A percentile compares a stretch with the other conserved stretches of the same genome.
These are phyloP conservation scores for Aplodontia rufa DNA, from an alignment of 2,113 vertebrate genomes.

Conservation along the genomic window DNA sequence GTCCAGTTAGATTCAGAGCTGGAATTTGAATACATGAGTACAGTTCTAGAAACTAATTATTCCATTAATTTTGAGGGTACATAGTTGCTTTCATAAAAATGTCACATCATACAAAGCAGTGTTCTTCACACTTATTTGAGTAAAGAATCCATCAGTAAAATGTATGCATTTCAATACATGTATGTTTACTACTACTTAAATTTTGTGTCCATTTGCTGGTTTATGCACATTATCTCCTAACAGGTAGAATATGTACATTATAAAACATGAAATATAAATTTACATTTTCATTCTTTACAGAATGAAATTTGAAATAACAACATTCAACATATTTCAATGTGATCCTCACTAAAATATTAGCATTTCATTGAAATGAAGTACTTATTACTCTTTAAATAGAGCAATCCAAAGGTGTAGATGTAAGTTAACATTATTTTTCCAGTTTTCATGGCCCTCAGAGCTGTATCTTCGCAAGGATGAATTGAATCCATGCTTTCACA, in stretches of 20 bases:
- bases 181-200: not conserved
- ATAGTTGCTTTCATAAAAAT: not conserved
- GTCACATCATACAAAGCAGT: not conserved
- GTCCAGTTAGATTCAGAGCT: not conserved
- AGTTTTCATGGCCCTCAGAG: not conserved
- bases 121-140: not conserved
- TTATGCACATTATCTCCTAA: not conserved
- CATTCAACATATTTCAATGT: not conserved
- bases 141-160: not conserved
- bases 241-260: not conserved
- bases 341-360: not conserved
- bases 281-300: too few species aligned
- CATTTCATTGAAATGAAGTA: conserved; percentile 10
- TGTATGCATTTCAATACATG: not conserved
- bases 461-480: not conserved
- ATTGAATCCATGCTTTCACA: not conserved
- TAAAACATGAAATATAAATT: not conserved
- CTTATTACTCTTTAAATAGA: not conserved
- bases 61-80: not conserved
- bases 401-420: not conserved
- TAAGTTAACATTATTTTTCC: not conserved
- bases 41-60: not conserved
- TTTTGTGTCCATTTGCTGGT: not conserved
- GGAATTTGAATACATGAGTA: not conserved
- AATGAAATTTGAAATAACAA: not conserved